These are phyloP conservation scores for Anseranas semipalmata DNA, from an alignment of 2,113 vertebrate species.

Conservation along the genomic window DNA sequence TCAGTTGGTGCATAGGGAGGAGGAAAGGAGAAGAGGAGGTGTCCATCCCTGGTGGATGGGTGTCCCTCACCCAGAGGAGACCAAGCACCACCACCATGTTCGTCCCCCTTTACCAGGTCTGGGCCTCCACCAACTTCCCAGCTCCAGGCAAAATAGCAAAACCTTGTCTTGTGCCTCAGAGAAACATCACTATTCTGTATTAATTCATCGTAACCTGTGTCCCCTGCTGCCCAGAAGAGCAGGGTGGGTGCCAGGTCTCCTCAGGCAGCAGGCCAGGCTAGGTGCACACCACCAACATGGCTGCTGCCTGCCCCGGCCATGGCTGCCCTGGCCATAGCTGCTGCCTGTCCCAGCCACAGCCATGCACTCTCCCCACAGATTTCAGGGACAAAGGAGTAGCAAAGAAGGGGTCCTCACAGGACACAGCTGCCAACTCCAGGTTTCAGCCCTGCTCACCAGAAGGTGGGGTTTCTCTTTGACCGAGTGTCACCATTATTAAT, in stretches of 20 bases:
- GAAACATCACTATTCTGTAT: not conserved
- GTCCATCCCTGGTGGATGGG: not conserved
- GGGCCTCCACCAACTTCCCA: not conserved
- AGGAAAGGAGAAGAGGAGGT: not conserved
- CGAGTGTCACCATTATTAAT: not conserved
- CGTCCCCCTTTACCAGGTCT: not conserved
- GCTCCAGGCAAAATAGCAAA: not conserved
- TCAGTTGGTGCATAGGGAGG: fast-evolving
- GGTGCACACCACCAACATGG: fast-evolving
- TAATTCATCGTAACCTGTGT: not conserved
- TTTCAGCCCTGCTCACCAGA: not conserved
- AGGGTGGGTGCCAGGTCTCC: not conserved
- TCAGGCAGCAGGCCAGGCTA: fast-evolving
- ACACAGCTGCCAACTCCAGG: not conserved
- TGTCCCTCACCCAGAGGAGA: not conserved
- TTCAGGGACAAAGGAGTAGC: fast-evolving
- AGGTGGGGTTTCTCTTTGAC: not conserved
- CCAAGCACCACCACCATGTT: not conserved
- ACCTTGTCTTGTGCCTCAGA: not conserved
- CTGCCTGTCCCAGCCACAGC: fast-evolving
- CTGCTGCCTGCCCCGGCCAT: not conserved
- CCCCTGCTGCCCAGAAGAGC: not conserved
- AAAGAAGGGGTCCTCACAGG: not conserved
- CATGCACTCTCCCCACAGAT: fast-evolving
- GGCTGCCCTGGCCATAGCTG: fast-evolving